Percentiles rank a stretch among this genome's conserved stretches.
These are phyloP conservation scores for Anas bernieri DNA, from an alignment of 2,797 vertebrate genomes.

Conservation along the genomic window DNA sequence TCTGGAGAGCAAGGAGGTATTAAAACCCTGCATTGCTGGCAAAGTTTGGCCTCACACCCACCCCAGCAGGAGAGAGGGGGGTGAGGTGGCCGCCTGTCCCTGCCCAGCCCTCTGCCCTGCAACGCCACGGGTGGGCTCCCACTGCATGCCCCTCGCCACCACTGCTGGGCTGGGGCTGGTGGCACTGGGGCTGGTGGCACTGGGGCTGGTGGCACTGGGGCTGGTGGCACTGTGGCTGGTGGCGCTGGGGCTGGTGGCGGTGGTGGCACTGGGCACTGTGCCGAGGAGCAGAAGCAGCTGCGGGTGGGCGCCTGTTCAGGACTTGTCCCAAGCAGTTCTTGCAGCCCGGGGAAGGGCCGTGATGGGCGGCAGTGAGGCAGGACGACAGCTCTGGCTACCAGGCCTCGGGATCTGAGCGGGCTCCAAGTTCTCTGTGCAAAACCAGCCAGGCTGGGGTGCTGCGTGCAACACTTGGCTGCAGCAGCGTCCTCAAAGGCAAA, in stretches of 20 bases:
- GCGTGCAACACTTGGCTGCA: rapidly evolving
- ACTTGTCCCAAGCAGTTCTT: rapidly evolving
- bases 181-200: no score
- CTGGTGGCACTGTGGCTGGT: no score
- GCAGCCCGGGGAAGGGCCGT: rapidly evolving
- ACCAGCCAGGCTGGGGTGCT: neutral
- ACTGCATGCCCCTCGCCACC: neutral
- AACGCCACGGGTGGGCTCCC: neutral
- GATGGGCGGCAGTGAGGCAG: rapidly evolving
- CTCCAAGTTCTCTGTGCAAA: neutral
- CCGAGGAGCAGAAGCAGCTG: neutral
- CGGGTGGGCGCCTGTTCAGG: neutral
- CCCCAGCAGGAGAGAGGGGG: rapidly evolving
- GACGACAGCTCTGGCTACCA: neutral
- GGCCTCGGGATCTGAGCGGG: neutral
- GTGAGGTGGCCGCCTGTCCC: neutral
- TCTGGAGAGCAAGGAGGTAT: neutral
- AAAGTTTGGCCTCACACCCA: neutral
- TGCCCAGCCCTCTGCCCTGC: neutral
- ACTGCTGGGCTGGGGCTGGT: neutral
- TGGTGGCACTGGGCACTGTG: no score
- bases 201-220: no score
- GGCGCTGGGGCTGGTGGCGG: no score
- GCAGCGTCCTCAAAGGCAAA: neutral
- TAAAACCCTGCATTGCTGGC: neutral